Conservation (phyloP, 2,888 invertebrate genomes). For the Zygothrica quintamaculata region DNA sequence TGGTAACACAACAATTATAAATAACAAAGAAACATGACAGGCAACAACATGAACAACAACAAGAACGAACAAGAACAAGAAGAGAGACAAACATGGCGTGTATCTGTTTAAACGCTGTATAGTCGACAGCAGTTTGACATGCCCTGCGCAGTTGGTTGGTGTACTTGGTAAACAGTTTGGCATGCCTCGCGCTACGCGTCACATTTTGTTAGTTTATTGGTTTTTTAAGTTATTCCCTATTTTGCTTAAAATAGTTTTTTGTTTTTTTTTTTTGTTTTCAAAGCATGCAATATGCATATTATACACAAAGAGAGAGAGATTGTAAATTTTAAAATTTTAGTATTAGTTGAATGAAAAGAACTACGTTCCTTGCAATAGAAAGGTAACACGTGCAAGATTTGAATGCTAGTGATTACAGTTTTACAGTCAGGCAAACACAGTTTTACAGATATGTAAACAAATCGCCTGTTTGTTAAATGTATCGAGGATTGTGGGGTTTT, state of each 20-base stretch:
- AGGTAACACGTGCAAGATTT: constrained; percentile 2
- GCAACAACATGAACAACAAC: constrained; percentile 52
- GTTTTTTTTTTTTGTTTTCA: not conserved
- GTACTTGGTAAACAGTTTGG: constrained; percentile 49
- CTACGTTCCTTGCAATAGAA: no score
- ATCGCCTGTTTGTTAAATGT: constrained; percentile 19
- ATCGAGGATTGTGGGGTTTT: no score
- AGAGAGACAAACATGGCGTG: constrained; percentile 42
- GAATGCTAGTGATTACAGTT: constrained; percentile 37
- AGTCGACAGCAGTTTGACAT: constrained; percentile 49
- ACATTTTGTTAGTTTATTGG: no score
- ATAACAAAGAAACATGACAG: constrained; percentile 60
- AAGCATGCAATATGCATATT: no score
- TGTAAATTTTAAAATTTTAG: no score
- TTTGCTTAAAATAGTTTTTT: no score
- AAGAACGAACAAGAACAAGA: constrained; percentile 42
- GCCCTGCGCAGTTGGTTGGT: constrained; percentile 27
- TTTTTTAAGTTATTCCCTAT: no score
- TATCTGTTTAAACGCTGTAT: constrained; percentile 1
- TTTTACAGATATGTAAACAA: constrained; percentile 44
- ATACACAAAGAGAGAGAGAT: not conserved
- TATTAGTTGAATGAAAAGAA: no score
- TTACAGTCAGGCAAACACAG: constrained; percentile 37
- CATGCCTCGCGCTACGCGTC: constrained; percentile 58
- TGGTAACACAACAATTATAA: constrained; percentile 14